phyloP scores from a whole-genome alignment of 2,797 vertebrate genomes.

The Gadopsis bispinosus region DNA sequence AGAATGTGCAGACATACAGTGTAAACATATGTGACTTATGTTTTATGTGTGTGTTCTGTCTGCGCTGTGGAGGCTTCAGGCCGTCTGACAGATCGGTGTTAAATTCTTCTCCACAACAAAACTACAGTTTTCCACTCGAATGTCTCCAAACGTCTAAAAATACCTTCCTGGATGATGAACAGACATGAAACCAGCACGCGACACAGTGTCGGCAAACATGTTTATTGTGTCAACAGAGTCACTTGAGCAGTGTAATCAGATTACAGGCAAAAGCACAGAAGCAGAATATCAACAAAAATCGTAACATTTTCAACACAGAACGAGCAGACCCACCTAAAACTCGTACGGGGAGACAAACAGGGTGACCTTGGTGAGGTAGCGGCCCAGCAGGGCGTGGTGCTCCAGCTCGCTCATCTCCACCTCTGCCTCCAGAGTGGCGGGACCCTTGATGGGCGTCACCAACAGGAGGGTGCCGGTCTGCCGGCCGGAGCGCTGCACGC shows the following conservation, averaged over 20 bases:
- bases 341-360: slow-evolving; percentile 85
- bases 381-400: slow-evolving; percentile 80
- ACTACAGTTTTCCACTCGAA: neutral
- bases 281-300: neutral
- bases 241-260: neutral
- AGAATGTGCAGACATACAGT: slow-evolving; percentile 27
- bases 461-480: slow-evolving; percentile 88
- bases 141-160: slow-evolving; percentile 13
- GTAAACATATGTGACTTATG: slow-evolving; percentile 2
- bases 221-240: slow-evolving; percentile 28
- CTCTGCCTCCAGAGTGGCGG: slow-evolving; percentile 84
- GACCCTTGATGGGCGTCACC: slow-evolving; percentile 81
- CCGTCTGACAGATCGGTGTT: slow-evolving; percentile 44
- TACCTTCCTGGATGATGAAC: neutral
- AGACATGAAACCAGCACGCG: neutral
- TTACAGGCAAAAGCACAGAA: neutral
- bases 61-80: slow-evolving; percentile 40
- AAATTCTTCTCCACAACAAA: slow-evolving; percentile 58
- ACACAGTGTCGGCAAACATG: neutral
- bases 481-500: slow-evolving; percentile 81
- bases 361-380: slow-evolving; percentile 89
- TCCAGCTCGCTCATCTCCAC: slow-evolving; percentile 91
- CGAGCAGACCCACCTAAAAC: slow-evolving; percentile 77
- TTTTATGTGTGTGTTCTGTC: slow-evolving; percentile 54
- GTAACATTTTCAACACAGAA: neutral